Evolutionary conservation across 2,888 invertebrate genomes (phyloP).

Genomic region (Acanthacorydalis orientalis): DNA sequence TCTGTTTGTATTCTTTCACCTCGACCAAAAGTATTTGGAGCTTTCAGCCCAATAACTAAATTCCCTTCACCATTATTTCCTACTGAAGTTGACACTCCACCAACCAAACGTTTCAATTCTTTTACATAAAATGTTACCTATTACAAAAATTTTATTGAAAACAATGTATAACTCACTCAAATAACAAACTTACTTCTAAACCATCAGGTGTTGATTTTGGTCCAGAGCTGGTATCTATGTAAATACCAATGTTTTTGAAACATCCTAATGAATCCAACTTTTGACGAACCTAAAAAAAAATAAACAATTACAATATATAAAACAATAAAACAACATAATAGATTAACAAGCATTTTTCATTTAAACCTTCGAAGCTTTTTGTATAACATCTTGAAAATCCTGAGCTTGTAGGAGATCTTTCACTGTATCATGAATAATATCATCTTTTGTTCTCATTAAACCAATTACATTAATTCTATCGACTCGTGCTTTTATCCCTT

Average conservation of each 20-base stretch:
- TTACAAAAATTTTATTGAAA: conserved; percentile 1
- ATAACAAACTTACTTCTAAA: conserved; percentile 40
- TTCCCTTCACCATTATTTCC: conserved; percentile 80
- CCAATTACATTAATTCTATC: conserved; percentile 78
- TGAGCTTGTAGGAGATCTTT: conserved; percentile 66
- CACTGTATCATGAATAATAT: conserved; percentile 64
- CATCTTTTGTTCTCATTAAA: conserved; percentile 71
- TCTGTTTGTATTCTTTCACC: conserved; percentile 72
- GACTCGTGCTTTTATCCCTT: conserved; percentile 48
- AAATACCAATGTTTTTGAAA: conserved; percentile 71
- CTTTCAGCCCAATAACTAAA: conserved; percentile 50
- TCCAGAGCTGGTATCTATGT: conserved; percentile 76
- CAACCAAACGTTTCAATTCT: conserved; percentile 67
- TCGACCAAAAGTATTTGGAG: conserved; percentile 75
- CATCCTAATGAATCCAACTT: conserved; percentile 74
- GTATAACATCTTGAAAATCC: conserved; percentile 72
- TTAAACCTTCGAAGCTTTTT: conserved; percentile 43
- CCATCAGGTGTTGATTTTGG: conserved; percentile 61
- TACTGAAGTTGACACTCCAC: conserved; percentile 72
- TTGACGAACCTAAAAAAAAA: conserved; percentile 42
- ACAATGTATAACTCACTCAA: not conserved
- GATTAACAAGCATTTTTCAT: not conserved
- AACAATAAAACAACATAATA: not conserved
- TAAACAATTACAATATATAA: not conserved
- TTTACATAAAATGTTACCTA: conserved; percentile 75